These are phyloP conservation scores for Nymphalis urticae DNA, from an alignment of 2,888 invertebrate genomes.

Conservation along the genomic window DNA sequence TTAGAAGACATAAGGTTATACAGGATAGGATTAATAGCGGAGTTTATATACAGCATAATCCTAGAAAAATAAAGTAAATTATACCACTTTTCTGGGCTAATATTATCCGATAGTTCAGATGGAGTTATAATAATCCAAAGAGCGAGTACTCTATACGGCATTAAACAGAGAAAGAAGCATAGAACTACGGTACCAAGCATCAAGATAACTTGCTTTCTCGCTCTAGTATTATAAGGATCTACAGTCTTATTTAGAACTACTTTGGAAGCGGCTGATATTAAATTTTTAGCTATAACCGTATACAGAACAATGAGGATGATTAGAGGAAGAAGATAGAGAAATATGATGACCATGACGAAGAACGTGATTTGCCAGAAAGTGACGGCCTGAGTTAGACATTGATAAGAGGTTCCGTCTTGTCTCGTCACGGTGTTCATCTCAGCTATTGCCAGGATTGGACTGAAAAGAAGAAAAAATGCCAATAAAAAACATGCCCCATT, in stretches of 20 bases:
- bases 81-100: slow-evolving; percentile 90
- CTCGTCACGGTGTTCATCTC: slow-evolving; percentile 86
- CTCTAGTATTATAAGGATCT: slow-evolving; percentile 86
- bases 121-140: slow-evolving; percentile 91
- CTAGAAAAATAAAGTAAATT: slow-evolving; percentile 91
- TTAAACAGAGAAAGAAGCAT: slow-evolving; percentile 92
- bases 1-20: slow-evolving; percentile 96
- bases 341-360: slow-evolving; percentile 88
- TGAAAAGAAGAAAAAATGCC: slow-evolving; percentile 64
- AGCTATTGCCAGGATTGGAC: slow-evolving; percentile 89
- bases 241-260: slow-evolving; percentile 87
- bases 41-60: slow-evolving; percentile 93
- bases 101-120: slow-evolving; percentile 83
- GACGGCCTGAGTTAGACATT: slow-evolving; percentile 90
- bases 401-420: slow-evolving; percentile 86
- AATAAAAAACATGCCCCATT: slow-evolving; percentile 15
- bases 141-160: slow-evolving; percentile 92
- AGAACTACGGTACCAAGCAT: slow-evolving; percentile 94
- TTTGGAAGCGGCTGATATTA: slow-evolving; percentile 86
- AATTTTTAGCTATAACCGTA: slow-evolving; percentile 90
- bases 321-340: slow-evolving; percentile 91
- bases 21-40: slow-evolving; percentile 94
- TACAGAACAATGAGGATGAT: slow-evolving; percentile 90
- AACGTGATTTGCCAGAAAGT: slow-evolving; percentile 89
- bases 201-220: slow-evolving; percentile 90